These are phyloP conservation scores for Pachliopta kotzebuea DNA, from an alignment of 2,888 invertebrate genomes.

Conservation along the genomic window DNA sequence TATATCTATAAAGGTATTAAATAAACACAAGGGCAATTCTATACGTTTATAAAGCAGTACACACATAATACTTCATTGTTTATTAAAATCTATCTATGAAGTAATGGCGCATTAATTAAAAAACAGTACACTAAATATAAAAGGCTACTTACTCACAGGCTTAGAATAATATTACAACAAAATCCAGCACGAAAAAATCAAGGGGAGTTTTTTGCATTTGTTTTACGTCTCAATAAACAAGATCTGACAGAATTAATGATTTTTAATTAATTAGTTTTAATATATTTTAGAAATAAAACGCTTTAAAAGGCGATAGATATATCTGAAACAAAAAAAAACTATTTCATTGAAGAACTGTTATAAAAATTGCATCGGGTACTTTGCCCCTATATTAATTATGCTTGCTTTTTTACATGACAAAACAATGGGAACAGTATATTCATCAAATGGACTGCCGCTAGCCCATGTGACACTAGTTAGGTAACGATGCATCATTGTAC, in stretches of 20 bases:
- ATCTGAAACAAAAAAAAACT: conserved; percentile 52
- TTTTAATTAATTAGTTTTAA: conserved; percentile 7
- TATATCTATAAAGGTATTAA: background rate
- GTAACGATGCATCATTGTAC: no score
- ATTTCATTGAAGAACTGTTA: background rate
- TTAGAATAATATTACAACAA: background rate
- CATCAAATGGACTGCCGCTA: no score
- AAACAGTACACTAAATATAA: no score
- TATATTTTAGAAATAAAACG: background rate
- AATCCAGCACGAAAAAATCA: background rate
- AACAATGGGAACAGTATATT: no score
- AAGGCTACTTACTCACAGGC: no score
- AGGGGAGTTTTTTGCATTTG: background rate
- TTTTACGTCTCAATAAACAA: conserved; percentile 4
- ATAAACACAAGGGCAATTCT: background rate
- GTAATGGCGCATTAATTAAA: no score
- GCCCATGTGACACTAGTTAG: no score
- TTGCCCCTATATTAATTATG: no score
- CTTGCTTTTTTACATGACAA: no score
- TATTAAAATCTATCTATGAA: background rate
- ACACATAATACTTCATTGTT: background rate
- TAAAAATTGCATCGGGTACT: no score
- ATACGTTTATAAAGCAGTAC: background rate
- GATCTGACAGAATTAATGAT: conserved; percentile 8
- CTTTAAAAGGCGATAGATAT: conserved; percentile 57